These are phyloP conservation scores for Limnephilus rhombicus DNA, from an alignment of 2,888 invertebrate genomes.

Conservation along the genomic window DNA sequence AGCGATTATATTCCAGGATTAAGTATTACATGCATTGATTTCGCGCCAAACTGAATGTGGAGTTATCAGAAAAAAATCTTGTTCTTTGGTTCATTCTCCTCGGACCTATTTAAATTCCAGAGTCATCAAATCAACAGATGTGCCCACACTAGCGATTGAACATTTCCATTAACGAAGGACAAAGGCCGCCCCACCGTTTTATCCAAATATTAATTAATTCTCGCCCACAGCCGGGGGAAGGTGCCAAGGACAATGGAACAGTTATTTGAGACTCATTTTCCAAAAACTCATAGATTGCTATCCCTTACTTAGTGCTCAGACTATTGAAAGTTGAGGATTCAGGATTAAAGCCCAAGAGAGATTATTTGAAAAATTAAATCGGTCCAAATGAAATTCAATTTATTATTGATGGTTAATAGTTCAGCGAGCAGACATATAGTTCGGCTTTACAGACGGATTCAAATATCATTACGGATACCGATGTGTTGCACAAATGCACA, in stretches of 20 bases:
- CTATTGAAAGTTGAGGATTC: background rate
- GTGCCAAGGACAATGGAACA: slow-evolving; percentile 38
- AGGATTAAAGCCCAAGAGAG: background rate
- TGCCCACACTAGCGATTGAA: slow-evolving; percentile 56
- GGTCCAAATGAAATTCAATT: background rate
- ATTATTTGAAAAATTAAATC: background rate
- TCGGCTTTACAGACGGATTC: too few relatives aligned
- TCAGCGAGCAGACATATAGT: background rate
- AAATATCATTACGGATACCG: background rate
- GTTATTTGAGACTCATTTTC: slow-evolving; percentile 57
- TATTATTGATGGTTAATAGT: background rate
- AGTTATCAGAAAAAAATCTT: slow-evolving; percentile 1
- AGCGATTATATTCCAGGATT: too few relatives aligned
- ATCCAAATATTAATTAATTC: slow-evolving; percentile 61
- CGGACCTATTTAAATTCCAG: slow-evolving; percentile 37
- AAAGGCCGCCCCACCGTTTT: slow-evolving; percentile 51
- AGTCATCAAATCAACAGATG: slow-evolving; percentile 61
- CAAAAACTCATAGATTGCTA: slow-evolving; percentile 45
- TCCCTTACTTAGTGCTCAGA: background rate
- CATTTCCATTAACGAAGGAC: slow-evolving; percentile 63
- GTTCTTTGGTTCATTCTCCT: slow-evolving; percentile 11
- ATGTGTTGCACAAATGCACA: background rate
- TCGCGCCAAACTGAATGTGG: background rate
- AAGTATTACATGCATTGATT: background rate
- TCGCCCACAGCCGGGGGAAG: slow-evolving; percentile 43